Evolutionary conservation across 2,888 invertebrate species (phyloP), one percentile per base, ranked within the genome.

Genomic region (Pyrgus malvae): DNA sequence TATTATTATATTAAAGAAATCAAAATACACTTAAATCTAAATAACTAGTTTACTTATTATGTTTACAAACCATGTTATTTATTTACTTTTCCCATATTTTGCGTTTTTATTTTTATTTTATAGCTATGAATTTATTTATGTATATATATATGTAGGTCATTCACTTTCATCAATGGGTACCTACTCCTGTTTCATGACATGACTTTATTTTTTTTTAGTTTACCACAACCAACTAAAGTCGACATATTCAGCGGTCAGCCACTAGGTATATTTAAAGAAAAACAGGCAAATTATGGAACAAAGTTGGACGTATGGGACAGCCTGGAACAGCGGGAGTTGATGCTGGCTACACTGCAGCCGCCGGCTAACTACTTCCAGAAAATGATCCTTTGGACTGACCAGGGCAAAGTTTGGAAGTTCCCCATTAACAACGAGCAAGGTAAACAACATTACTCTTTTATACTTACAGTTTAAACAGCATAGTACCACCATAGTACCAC

Each of bases 391-490:
- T 98, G 98, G 98, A 99, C 99, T 0, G 94, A 97, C 51, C 94
- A 97, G 78, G 98, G 97, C 35, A 98, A 98, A 84, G 80, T 99
- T 9, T 99, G 99, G 99, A 93, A 94, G 63, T 99, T 98, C 78
- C 99, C 99, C 1, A 97, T 99, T 59, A 92, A 99, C 80, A 99
- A 99, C 90, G 99, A 99, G 84, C 96, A 97, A 91, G 98, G 97
- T 95, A 80, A 53, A 14, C n/a, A n/a, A n/a, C n/a, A n/a, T n/a
- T n/a, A n/a, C n/a, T n/a, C n/a, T n/a, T n/a, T n/a, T n/a, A n/a
- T n/a, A n/a, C n/a, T n/a, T n/a, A n/a, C n/a, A n/a, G n/a, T n/a
- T n/a, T n/a, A n/a, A n/a, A n/a, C n/a, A n/a, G n/a, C n/a, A n/a
- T n/a, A n/a, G n/a, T n/a, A n/a, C n/a, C n/a, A n/a, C n/a, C n/a